Evolutionary conservation across 1,140 invertebrate genomes (phyloP).

Genomic region (Drosophila truncata): DNA sequence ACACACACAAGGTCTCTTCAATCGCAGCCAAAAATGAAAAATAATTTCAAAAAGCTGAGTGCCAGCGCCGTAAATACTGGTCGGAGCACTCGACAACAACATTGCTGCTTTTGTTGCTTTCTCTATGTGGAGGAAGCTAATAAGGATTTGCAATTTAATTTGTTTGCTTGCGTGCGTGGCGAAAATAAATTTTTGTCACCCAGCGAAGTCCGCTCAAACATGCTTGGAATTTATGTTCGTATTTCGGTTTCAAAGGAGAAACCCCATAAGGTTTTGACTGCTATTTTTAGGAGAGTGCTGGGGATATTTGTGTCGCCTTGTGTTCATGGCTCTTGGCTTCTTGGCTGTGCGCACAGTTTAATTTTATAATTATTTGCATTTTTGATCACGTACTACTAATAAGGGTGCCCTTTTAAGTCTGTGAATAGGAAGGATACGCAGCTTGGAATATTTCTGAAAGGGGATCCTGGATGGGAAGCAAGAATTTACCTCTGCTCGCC

Average conservation of each 20-base stretch:
- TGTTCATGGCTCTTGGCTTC: conserved; percentile 29
- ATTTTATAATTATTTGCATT: conserved; percentile 75
- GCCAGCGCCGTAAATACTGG: conserved; percentile 1
- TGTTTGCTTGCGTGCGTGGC: conserved; percentile 77
- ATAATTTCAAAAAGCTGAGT: conserved; percentile 7
- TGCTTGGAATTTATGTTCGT: conserved; percentile 40
- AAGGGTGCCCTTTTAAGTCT: not conserved
- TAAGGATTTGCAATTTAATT: conserved; percentile 83
- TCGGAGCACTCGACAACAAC: conserved; percentile 5
- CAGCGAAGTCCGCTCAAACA: conserved; percentile 31
- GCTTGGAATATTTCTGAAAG: not conserved
- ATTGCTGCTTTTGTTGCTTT: conserved; percentile 5
- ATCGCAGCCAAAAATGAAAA: conserved; percentile 1
- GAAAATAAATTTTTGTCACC: conserved; percentile 75
- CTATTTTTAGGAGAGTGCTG: conserved; percentile 2
- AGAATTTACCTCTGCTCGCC: not conserved
- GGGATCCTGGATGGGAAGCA: not conserved
- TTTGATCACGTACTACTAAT: conserved; percentile 58
- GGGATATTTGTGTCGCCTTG: conserved; percentile 30
- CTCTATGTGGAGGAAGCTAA: conserved; percentile 46
- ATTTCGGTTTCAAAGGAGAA: conserved; percentile 24
- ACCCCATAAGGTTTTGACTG: not conserved
- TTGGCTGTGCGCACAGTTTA: conserved; percentile 47
- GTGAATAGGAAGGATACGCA: conserved; percentile 6
- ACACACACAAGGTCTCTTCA: not conserved